Base-by-base conservation (phyloP, 2,113 vertebrate genomes). In the Formicarius rufipectus region DNA sequence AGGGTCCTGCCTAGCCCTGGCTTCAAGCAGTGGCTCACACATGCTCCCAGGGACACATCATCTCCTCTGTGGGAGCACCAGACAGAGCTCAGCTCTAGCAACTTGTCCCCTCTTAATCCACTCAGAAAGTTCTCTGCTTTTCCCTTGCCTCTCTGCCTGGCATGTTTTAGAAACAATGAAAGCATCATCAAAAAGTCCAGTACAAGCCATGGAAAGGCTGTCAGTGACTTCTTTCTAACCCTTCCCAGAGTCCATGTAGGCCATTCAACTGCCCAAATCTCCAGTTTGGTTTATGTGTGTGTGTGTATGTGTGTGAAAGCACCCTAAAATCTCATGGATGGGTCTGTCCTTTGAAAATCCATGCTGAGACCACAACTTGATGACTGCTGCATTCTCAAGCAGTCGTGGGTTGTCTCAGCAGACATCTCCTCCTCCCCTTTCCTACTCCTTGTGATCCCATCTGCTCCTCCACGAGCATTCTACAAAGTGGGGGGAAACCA, bases 1-100 rank as follows among this genome's bases (percentile, higher is more conserved):
- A 4, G 40, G 18, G 27, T 39, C 58, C 53, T 19, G 23, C 50
- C 78, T 12, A 27, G 23, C 35, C 56, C 49, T 3, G 2, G 47
- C 56, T 71, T 52, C 14, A 3, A 35, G 58, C 66, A 90, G 39
- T 8, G 67, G 5, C 27, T 71, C 47, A 42, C 10, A 24, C 47
- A 28, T 4, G 0, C 20, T 71, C 18, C 60, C 28, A 50, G 53
- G 49, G 28, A 50, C 21, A 33, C 2, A 4, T 45, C 14, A 33
- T 27, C 55, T 60, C 27, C 39, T 72, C 31, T 1, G 0, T 0
- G 1, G 23, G 21, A 22, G 11, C 3, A 45, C 56, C 60, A 63
- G 47, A 19, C 7, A 24, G 62, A 75, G 31, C 40, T 62, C 49
- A 19, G 55, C 40, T 85, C 12, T 2, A 7, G 25, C 2, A 5